Evolutionary conservation across 2,113 vertebrate genomes (phyloP), one percentile per base, ranked within the genome.

Genomic region (Scophthalmus maximus): DNA sequence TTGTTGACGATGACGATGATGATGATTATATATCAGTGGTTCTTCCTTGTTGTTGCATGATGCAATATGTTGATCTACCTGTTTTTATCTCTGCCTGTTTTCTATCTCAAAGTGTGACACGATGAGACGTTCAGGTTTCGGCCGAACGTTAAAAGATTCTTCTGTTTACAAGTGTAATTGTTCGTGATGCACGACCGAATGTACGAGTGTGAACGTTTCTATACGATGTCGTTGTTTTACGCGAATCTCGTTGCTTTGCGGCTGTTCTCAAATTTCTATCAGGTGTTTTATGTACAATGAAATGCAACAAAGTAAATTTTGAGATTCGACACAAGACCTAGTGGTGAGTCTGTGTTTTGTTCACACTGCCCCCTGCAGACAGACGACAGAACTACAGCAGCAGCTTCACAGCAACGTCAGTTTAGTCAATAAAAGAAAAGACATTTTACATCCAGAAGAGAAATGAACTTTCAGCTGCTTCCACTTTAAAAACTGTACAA

Each of bases 31-130:
- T 69, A 27, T 68, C 70, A 72, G 69, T 83, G 73, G 86, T 84
- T 85, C 85, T 87, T 90, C 79, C 79, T 85, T 51, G 78, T 86
- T 79, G 89, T 87, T 90, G 92, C 92, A 93, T 92, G 91, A 91
- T 76, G 86, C 81, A 89, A 80, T 81, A 87, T 87, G 82, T 82
- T 62, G 66, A 60, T 73, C 57, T 79, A 73, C 60, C 78, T 66
- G 34, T 84, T 73, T 84, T 3, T 79, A 67, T 74, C 60, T 68
- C 57, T 72, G 78, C 77, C 87, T 80, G 78, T 84, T 87, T 79
- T 82, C 71, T 78, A 32, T 68, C 6, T 38, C 23, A 14, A 71
- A 50, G 27, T 82, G 69, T 68, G 55, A 26, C 30, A 6, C 76
- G 32, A 67, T n/a, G 57, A 68, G 5, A 25, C 34, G 4, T 77